Evolutionary conservation across 2,113 vertebrate genomes (phyloP), one percentile per base, ranked within the genome.

Genomic region (Daphoenositta chrysoptera): DNA sequence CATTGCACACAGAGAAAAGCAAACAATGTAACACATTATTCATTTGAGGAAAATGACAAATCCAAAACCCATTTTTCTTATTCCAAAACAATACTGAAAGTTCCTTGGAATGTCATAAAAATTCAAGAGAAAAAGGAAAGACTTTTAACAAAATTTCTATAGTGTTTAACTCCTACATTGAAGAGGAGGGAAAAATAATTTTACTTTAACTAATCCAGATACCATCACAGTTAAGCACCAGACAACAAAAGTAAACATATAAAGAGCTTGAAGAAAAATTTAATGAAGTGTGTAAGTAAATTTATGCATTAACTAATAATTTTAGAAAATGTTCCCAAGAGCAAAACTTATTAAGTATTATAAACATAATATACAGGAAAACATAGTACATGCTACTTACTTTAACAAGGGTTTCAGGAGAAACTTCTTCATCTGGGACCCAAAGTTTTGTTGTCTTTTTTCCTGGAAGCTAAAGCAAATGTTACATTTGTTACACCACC

Each of bases 361-460:
- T 5, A 92, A 26, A 79, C 11, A 30, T 11, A 75, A 37, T 11
- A 48, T 13, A 56, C 1, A 79, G 26, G 65, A 90, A 92, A 88
- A 70, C 5, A 61, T 0, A 47, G 10, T 15, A 70, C 13, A 4
- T 22, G 54, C 24, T 89, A 97, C 97, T 98, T 93, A 99, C 99
- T 98, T 99, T 99, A 44, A 99, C 99, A 97, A 99, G 97, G 2
- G 99, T 99, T 96, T 99, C 99, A 26, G 98, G 98, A 79, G 99
- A 99, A 63, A 99, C 99, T 97, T 99, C 99, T 76, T 99, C 99
- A 98, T 99, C 99, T 35, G 99, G 98, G 63, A 99, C 99, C 99
- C 99, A 99, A 70, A 99, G 99, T 93, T 99, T 99, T 77, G 99
- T 99, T 16, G 99, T 99, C 98, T 99, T 99, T 97, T 99, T 99